These are phyloP conservation scores for Aphrocallistes beatrix DNA, from an alignment of 37 sponge, comb jelly and placozoan genomes.

Conservation along the genomic window DNA sequence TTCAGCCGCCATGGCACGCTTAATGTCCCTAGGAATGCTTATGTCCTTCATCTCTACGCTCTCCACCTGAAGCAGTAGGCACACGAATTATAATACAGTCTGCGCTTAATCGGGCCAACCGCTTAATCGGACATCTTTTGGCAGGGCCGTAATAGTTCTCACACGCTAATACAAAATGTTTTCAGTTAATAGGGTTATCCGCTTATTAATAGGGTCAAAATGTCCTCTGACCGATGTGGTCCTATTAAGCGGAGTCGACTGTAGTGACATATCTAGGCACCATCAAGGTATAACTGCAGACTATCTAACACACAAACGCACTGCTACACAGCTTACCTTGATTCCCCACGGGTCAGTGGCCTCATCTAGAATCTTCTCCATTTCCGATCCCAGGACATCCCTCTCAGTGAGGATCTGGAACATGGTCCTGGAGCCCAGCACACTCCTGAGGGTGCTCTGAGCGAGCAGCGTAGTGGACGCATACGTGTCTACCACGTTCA, in stretches of 20 bases:
- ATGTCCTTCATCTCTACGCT: conserved; percentile 64
- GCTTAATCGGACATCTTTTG: too few species aligned
- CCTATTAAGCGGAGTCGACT: too few species aligned
- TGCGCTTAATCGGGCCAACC: too few species aligned
- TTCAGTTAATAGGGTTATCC: too few species aligned
- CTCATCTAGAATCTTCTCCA: conserved; percentile 56
- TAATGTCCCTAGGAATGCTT: conserved; percentile 56
- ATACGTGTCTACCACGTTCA: conserved; percentile 62
- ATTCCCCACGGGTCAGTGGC: conserved; percentile 92
- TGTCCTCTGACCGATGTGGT: too few species aligned
- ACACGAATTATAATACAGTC: too few species aligned
- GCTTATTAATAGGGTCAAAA: too few species aligned
- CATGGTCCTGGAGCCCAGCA: conserved; percentile 77
- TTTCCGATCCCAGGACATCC: conserved; percentile 58
- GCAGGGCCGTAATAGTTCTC: too few species aligned
- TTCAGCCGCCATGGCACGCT: conserved; percentile 90
- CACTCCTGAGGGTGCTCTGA: conserved; percentile 84
- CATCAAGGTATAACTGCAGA: too few species aligned
- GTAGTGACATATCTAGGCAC: too few species aligned
- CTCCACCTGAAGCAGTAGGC: not conserved
- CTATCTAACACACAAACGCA: too few species aligned
- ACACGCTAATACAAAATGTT: too few species aligned
- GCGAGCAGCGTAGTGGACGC: conserved; percentile 58
- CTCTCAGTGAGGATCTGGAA: conserved; percentile 71
- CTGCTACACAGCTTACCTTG: conserved; percentile 76